Evolutionary conservation across 2,797 vertebrate species (phyloP).

Genomic region (Rhynchotus rufescens): DNA sequence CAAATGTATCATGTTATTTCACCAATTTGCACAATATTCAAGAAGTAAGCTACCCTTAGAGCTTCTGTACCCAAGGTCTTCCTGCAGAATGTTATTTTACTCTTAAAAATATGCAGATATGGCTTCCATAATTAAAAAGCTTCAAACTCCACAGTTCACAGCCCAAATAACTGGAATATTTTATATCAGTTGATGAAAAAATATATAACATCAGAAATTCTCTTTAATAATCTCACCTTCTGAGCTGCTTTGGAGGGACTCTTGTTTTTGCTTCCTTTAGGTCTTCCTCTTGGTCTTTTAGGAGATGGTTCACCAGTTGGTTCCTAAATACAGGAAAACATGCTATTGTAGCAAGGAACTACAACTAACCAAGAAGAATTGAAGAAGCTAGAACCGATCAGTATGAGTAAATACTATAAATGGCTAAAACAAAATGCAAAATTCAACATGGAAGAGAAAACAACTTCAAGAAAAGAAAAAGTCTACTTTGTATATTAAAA

Average conservation of each 20-base stretch:
- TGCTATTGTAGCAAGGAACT: slow-evolving; percentile 73
- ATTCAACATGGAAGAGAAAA: slow-evolving; percentile 24
- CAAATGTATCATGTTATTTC: neutral
- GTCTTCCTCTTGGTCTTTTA: slow-evolving; percentile 95
- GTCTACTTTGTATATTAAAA: slow-evolving; percentile 6
- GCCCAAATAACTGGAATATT: slow-evolving; percentile 1
- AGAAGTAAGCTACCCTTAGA: neutral
- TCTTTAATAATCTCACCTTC: slow-evolving; percentile 87
- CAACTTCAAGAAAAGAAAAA: neutral
- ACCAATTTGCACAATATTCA: neutral
- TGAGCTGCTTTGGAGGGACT: slow-evolving; percentile 95
- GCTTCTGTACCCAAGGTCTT: slow-evolving; percentile 3
- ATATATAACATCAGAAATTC: slow-evolving; percentile 24
- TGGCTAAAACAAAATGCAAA: slow-evolving; percentile 15
- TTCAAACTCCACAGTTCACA: neutral
- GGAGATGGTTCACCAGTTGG: slow-evolving; percentile 93
- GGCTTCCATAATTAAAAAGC: slow-evolving; percentile 30
- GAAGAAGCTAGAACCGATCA: slow-evolving; percentile 4
- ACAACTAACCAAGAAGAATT: slow-evolving; percentile 42
- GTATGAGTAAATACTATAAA: slow-evolving; percentile 16
- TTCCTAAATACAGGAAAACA: slow-evolving; percentile 86
- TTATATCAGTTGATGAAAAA: neutral
- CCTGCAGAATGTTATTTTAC: neutral
- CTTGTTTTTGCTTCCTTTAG: slow-evolving; percentile 99
- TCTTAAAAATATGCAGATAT: neutral